These are phyloP conservation scores for Theristicus caerulescens DNA, from an alignment of 2,113 vertebrate genomes.

Conservation along the genomic window DNA sequence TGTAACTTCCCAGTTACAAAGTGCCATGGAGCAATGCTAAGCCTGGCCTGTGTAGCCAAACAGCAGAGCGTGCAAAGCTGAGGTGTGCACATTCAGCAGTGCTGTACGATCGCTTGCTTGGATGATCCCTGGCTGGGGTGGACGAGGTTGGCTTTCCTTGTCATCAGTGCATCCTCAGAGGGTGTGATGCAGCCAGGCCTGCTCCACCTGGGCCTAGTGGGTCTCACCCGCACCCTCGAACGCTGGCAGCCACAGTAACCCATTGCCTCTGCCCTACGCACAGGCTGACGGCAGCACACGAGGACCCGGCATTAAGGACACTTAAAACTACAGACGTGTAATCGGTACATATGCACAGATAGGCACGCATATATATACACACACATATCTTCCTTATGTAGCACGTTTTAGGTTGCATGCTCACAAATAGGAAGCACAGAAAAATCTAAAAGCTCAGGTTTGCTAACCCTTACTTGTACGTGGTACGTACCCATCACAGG, in stretches of 20 bases:
- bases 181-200: background rate
- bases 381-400: background rate
- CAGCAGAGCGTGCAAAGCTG: background rate
- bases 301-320: background rate
- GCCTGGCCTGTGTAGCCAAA: too few species aligned
- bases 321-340: background rate
- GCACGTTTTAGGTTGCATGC: background rate
- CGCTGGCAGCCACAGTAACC: too few species aligned
- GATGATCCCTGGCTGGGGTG: background rate
- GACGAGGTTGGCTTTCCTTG: background rate
- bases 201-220: background rate
- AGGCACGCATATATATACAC: accelerated
- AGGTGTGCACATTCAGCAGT: background rate
- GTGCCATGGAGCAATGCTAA: background rate
- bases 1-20: too few species aligned
- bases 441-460: background rate
- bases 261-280: background rate
- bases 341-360: background rate
- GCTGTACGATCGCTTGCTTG: background rate
- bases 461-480: background rate
- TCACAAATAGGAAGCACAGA: too few species aligned
- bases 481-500: accelerated
- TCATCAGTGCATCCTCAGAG: background rate
- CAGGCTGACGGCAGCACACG: background rate
- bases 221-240: background rate